A percentile compares a stretch with the other conserved stretches of the same genome.
These are phyloP conservation scores for Seriola aureovittata DNA, from an alignment of 2,113 vertebrate genomes.

Conservation along the genomic window DNA sequence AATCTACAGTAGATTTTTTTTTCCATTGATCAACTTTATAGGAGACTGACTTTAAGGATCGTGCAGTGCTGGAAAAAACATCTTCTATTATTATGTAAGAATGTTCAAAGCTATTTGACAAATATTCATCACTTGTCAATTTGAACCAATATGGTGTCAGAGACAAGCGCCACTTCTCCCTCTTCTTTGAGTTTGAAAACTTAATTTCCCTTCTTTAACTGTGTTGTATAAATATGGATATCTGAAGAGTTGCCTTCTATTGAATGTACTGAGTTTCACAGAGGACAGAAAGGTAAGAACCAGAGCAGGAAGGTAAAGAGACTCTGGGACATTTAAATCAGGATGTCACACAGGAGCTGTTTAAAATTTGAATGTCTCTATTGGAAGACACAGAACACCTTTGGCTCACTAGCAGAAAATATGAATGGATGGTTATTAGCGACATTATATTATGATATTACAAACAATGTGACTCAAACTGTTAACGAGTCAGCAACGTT, in stretches of 20 bases:
- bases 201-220: conserved; percentile 68
- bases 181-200: conserved; percentile 61
- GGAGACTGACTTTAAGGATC: background rate
- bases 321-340: conserved; percentile 32
- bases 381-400: background rate
- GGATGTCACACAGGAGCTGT: conserved; percentile 20
- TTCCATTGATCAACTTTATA: background rate
- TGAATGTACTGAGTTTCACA: conserved; percentile 36
- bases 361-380: background rate
- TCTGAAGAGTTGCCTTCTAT: conserved; percentile 49
- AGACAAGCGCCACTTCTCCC: conserved; percentile 53
- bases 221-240: conserved; percentile 61
- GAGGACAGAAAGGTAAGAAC: conserved; percentile 42
- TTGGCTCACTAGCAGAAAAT: background rate
- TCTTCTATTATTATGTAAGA: background rate
- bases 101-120: background rate
- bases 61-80: background rate
- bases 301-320: conserved; percentile 32
- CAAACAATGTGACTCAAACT: too few relatives aligned
- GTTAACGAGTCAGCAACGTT: too few relatives aligned
- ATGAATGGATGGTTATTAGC: background rate
- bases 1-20: background rate
- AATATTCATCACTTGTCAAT: background rate
- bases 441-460: too few relatives aligned
- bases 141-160: background rate